Evolutionary conservation across 2,113 vertebrate genomes (phyloP), one percentile per base, ranked within the genome.

Genomic region (Petaurus breviceps): DNA sequence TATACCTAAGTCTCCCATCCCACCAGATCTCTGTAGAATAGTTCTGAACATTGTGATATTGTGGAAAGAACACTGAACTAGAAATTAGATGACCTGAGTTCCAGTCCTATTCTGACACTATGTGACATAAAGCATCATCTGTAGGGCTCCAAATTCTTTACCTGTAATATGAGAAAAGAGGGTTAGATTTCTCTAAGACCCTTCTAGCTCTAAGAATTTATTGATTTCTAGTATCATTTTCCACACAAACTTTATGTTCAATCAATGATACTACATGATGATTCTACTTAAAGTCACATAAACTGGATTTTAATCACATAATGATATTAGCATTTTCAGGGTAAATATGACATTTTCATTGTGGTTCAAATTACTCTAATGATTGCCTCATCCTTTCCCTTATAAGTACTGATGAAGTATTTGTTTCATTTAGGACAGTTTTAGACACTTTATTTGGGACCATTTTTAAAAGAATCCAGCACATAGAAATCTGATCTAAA

Each of bases 241-340:
- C 46, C n/a, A 4, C 3, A 9, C 23, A 0, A 7, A 9, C 28
- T n/a, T n/a, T 12, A 1, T 43, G 28, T 84, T 93, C 14, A 52
- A 52, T 52, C 28, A 94, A 3, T 2, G 3, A 16, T 51, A 9
- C 96, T 93, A 61, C 55, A 84, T 92, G 94, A 93, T 90, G 8
- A 14, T 11, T 96, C 52, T 49, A n/a, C n/a, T n/a, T n/a, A n/a
- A 9, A n/a, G 26, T 47, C 90, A 49, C 37, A 23, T 2, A 3
- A 50, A 50, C 47, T 43, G n/a, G 54, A 68, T 94, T 92, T 89
- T 28, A 47, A 89, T 91, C 84, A 24, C 43, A n/a, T n/a, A 43
- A 93, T 91, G 93, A 61, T 12, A 93, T 47, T 77, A 51, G 8
- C 92, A 24, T 51, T 95, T 49, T 93, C 93, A 57, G 37, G 92